Percentiles rank a stretch among this genome's conserved stretches.
These are phyloP conservation scores for Candidula unifasciata DNA, from an alignment of 2,888 invertebrate genomes.

Conservation along the genomic window DNA sequence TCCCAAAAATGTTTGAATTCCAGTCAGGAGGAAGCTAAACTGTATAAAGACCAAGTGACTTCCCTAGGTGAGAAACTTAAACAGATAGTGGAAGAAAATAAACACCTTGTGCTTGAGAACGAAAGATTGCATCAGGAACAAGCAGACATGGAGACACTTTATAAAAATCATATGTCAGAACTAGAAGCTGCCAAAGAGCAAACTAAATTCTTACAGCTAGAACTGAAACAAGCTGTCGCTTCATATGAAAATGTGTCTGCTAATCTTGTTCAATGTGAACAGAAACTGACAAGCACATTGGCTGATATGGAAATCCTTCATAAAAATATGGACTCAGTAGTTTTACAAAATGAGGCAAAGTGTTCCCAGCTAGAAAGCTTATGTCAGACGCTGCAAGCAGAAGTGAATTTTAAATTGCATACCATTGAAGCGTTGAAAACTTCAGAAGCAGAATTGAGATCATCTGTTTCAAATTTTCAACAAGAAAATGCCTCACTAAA, in stretches of 20 bases:
- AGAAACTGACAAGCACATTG: conserved; percentile 11
- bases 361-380: background rate
- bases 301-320: background rate
- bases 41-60: background rate
- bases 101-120: conserved; percentile 2
- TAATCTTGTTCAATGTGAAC: conserved; percentile 46
- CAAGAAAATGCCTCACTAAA: conserved; percentile 29
- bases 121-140: conserved; percentile 27
- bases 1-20: conserved; percentile 25
- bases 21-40: conserved; percentile 6
- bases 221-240: conserved; percentile 50
- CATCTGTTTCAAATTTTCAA: background rate
- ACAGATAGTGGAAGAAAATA: conserved; percentile 19
- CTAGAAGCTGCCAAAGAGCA: conserved; percentile 22
- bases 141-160: conserved; percentile 2
- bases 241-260: conserved; percentile 45
- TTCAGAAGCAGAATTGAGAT: background rate
- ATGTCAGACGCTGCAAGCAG: background rate
- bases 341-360: background rate
- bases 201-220: background rate
- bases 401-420: background rate
- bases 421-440: background rate
- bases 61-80: conserved; percentile 20
- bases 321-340: background rate
- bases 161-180: conserved; percentile 18